phyloP scores from a whole-genome alignment of 2,113 vertebrate species.

The Zootoca vivipara region DNA sequence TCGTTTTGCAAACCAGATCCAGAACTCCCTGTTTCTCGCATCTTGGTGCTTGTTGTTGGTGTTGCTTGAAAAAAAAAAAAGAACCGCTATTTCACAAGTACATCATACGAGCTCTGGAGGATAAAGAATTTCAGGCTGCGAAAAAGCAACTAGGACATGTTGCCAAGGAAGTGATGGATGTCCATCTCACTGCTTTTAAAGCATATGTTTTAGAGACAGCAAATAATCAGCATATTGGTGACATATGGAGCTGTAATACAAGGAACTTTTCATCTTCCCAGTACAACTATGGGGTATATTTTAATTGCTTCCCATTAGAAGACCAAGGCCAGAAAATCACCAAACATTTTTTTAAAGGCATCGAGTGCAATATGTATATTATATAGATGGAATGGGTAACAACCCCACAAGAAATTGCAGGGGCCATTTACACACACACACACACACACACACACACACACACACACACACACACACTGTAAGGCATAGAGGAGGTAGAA shows the following conservation, averaged over 20 bases:
- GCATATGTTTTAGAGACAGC: neutral
- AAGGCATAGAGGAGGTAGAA: neutral
- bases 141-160: neutral
- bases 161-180: neutral
- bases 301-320: constrained; percentile 45
- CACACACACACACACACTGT: neutral
- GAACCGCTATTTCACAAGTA: too few species aligned
- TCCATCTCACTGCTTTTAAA: constrained; percentile 14
- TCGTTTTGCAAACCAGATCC: neutral
- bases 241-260: constrained; percentile 41
- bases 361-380: constrained; percentile 17
- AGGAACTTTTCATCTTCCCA: constrained; percentile 35
- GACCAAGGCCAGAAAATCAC: constrained; percentile 41
- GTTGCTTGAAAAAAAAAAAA: too few species aligned
- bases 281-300: constrained; percentile 36
- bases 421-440: neutral
- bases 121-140: neutral
- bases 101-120: neutral
- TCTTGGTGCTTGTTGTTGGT: neutral
- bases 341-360: constrained; percentile 24
- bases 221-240: constrained; percentile 24
- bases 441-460: too few species aligned
- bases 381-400: constrained; percentile 20
- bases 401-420: constrained; percentile 26
- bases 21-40: neutral